Evolutionary conservation across 2,797 vertebrate species (phyloP), one percentile per base, ranked within the genome.

Genomic region (Numenius phaeopus): DNA sequence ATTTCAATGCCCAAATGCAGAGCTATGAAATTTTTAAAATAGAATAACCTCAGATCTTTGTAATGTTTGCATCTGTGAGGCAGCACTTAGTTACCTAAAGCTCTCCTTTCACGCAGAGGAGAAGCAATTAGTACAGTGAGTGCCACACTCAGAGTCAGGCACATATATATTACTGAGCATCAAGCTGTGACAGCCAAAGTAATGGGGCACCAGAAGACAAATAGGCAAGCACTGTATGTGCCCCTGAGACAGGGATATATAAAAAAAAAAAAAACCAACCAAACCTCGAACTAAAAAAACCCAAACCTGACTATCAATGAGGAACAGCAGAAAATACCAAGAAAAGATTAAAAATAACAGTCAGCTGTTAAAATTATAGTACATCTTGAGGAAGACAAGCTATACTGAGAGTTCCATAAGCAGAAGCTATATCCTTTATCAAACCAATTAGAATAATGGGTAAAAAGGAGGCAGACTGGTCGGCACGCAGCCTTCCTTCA

Each of bases 111-210:
- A 40, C 1, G 3, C 44, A 75, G 75, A 65, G 44, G 20, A 90
- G 64, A 75, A 52, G 75, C 64, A 96, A 93, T 83, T 87, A 85
- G 67, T 32, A 46, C n/a, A 65, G 61, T 20, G 64, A 95, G 12
- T 57, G 46, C 52, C 21, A 32, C 44, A 69, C n/a, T 55, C 26
- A 72, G 49, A 76, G n/a, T 70, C 59, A 79, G 52, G 32, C 42
- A 65, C 32, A 20, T 50, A 54, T 16, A 22, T 66, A 71, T 52
- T 22, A 62, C 42, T 50, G 59, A 62, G 26, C 39, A 78, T 61
- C 75, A 65, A 77, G 49, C 67, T 80, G 70, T 89, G 88, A 61
- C 34, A 90, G 10, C 8, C 19, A 13, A 62, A 80, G 18, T 47
- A 62, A 75, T 54, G 52, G 61, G 19, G 46, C 32, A 78, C 29